phyloP scores from a whole-genome alignment of 2,797 vertebrate genomes.

The Calcarius lapponicus region DNA sequence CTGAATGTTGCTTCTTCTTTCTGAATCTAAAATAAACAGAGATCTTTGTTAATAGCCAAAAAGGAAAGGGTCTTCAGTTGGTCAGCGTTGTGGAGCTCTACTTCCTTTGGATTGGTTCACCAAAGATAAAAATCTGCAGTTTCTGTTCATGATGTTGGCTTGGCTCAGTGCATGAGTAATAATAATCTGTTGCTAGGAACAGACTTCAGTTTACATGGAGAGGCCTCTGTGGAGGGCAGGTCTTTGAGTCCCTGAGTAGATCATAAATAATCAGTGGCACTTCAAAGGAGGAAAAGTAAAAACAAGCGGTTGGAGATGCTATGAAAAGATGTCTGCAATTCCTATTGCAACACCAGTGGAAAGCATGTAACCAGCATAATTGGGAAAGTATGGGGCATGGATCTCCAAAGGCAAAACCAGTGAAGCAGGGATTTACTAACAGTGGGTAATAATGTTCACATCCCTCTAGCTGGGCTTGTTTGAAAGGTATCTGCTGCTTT shows the following conservation, averaged over 20 bases:
- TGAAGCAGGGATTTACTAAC: not conserved
- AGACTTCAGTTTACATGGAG: slow-evolving; percentile 22
- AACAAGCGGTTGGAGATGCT: not conserved
- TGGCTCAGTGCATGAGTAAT: slow-evolving; percentile 5
- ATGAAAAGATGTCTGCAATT: not conserved
- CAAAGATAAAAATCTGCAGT: slow-evolving; percentile 38
- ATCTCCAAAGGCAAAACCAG: not conserved
- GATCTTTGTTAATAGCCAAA: not conserved
- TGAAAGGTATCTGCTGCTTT: not conserved
- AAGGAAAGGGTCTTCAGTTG: not conserved
- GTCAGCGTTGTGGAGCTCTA: not conserved
- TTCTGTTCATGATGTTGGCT: not conserved
- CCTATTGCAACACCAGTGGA: slow-evolving; percentile 18
- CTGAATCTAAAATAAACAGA: not conserved
- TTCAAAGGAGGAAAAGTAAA: slow-evolving; percentile 16
- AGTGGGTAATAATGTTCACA: not conserved
- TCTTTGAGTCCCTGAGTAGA: slow-evolving; percentile 1
- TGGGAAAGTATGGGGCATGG: not conserved
- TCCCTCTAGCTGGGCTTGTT: not conserved
- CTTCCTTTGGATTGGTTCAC: not conserved
- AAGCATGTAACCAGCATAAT: not conserved
- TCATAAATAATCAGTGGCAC: slow-evolving; percentile 35
- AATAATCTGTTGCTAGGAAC: slow-evolving; percentile 54
- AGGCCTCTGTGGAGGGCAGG: slow-evolving; percentile 33
- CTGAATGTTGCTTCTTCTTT: not conserved